Base-by-base conservation (phyloP, 1,140 invertebrate genomes). In the Eupeodes corollae region DNA sequence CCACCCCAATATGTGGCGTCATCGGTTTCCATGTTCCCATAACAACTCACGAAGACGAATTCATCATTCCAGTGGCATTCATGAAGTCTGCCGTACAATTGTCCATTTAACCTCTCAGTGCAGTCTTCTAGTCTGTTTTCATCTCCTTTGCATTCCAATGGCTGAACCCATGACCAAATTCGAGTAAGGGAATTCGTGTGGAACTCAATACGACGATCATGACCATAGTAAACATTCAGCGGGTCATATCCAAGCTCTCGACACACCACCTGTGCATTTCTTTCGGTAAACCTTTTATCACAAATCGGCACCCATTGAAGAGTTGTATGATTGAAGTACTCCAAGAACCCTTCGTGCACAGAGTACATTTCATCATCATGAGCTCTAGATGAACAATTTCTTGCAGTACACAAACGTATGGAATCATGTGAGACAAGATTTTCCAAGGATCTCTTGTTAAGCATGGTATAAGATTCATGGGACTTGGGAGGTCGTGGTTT, bases 241-340 rank as follows among this genome's bases (percentile, higher is more conserved):
- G 83, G 80, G 66, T 93, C 86, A 56, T 85, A 84, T 14, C 92
- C 91, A n/a, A 99, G 68, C 63, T 98, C 88, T 16, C 88, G 76
- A 63, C 96, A 99, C 0, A 96, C 89, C 1, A 98, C 91, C 75
- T 93, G 83, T 3, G 90, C 91, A 68, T 96, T 96, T 58, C 90
- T 75, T 63, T 95, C 88, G 0, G 90, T 95, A 63, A 99, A 99
- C 47, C 91, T 75, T 42, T 78, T 76, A 73, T 99, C 96, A 70
- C 97, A 99, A 62, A 98, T 82, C 0, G 96, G 90, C 34, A 96
- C 87, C 91, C 93, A 98, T 65, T 98, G 91, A 10, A 91, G 70
- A 0, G 92, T 95, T 5, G 95, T 98, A 46, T 73, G 75, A 67
- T 99, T 99, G 63, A 89, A 98, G 56, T 94, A 85, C 71, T 99